These are phyloP conservation scores for Leuciscus waleckii DNA, from an alignment of 2,797 vertebrate genomes.

Conservation along the genomic window DNA sequence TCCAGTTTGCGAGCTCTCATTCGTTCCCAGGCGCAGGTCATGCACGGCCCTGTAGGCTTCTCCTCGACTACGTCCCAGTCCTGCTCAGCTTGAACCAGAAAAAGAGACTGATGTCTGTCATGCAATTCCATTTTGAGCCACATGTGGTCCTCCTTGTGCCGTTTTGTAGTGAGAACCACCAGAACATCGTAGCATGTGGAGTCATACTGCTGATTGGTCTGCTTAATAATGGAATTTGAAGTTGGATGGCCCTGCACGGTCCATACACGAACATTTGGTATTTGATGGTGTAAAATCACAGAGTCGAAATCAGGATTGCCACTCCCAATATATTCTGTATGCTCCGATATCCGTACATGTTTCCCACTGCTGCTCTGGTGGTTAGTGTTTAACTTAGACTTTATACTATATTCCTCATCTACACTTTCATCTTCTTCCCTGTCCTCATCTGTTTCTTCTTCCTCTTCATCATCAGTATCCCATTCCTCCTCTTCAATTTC, in stretches of 20 bases:
- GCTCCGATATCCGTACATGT: neutral
- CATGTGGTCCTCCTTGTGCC: constrained; percentile 59
- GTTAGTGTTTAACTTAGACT: constrained; percentile 1
- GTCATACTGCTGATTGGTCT: neutral
- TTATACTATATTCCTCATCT: constrained; percentile 1
- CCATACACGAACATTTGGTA: constrained; percentile 55
- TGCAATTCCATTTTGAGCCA: constrained; percentile 50
- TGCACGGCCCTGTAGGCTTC: constrained; percentile 59
- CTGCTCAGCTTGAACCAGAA: constrained; percentile 54
- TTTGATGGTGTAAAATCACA: constrained; percentile 46
- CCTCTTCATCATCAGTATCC: constrained; percentile 24
- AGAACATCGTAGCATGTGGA: constrained; percentile 52
- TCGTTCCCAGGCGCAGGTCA: constrained; percentile 66
- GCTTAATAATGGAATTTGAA: constrained; percentile 15
- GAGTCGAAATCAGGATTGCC: constrained; percentile 22
- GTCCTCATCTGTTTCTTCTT: constrained; percentile 21
- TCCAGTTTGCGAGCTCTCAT: constrained; percentile 59
- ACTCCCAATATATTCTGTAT: constrained; percentile 3
- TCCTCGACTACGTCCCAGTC: constrained; percentile 58
- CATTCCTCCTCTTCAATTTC: constrained; percentile 29
- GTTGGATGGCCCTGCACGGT: constrained; percentile 38
- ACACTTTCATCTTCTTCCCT: neutral
- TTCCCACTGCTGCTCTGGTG: neutral
- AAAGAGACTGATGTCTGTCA: constrained; percentile 55
- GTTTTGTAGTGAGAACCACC: constrained; percentile 60